phyloP scores from a whole-genome alignment of 2,888 invertebrate genomes.

The Synergus umbraculus region DNA sequence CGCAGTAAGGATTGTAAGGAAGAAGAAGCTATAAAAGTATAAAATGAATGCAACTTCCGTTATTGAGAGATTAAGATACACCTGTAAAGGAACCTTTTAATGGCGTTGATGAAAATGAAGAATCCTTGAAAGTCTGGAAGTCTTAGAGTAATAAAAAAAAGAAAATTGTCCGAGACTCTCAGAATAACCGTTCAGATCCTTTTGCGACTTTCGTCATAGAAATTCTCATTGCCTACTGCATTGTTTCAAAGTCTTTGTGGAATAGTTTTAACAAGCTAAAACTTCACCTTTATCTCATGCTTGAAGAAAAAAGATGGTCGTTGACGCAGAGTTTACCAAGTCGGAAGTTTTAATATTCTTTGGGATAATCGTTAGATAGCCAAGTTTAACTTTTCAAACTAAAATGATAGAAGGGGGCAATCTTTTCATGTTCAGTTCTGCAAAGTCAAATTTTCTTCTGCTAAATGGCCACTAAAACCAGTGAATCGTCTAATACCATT shows the following conservation, averaged over 20 bases:
- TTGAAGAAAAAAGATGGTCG: slow-evolving; percentile 14
- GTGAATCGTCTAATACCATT: neutral
- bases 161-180: slow-evolving; percentile 12
- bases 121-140: neutral
- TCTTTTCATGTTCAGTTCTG: neutral
- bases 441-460: slow-evolving; percentile 22
- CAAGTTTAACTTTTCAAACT: slow-evolving; percentile 42
- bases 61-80: neutral
- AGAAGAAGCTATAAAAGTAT: too few relatives aligned
- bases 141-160: neutral
- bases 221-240: slow-evolving; percentile 55
- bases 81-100: neutral
- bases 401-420: slow-evolving; percentile 18
- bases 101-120: neutral
- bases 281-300: slow-evolving; percentile 54
- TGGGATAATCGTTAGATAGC: slow-evolving; percentile 61
- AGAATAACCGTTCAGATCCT: slow-evolving; percentile 10
- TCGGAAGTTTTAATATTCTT: slow-evolving; percentile 66
- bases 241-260: slow-evolving; percentile 58
- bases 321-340: slow-evolving; percentile 56
- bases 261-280: slow-evolving; percentile 62
- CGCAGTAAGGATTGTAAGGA: too few relatives aligned
- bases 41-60: neutral
- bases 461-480: neutral
- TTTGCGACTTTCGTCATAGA: slow-evolving; percentile 10